These are phyloP conservation scores for Spinibarbus caldwelli DNA, from an alignment of 2,797 vertebrate genomes.

Conservation along the genomic window DNA sequence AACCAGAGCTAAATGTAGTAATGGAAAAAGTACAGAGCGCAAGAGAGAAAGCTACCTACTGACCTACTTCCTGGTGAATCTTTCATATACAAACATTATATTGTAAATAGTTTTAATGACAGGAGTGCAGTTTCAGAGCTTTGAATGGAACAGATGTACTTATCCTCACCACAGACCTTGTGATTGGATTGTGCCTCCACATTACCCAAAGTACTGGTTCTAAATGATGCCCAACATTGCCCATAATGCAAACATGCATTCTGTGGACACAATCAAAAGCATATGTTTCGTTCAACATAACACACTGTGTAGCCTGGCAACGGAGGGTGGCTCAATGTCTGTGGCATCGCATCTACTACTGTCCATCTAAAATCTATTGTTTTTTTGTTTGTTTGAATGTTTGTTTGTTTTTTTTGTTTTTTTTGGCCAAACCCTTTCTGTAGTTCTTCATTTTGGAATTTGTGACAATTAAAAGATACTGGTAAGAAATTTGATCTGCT, in stretches of 20 bases:
- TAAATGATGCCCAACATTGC: conserved; percentile 52
- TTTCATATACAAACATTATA: conserved; percentile 52
- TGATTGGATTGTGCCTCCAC: conserved; percentile 50
- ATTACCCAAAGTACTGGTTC: conserved; percentile 49
- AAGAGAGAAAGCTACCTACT: conserved; percentile 64
- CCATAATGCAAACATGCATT: conserved; percentile 44
- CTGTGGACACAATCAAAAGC: conserved; percentile 21
- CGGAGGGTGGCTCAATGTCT: not conserved
- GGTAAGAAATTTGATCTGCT: not conserved
- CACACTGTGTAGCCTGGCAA: not conserved
- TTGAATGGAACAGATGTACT: conserved; percentile 52
- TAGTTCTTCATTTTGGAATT: not conserved
- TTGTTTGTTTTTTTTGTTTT: not conserved
- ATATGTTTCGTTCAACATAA: not conserved
- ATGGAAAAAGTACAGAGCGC: conserved; percentile 10
- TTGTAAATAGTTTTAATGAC: conserved; percentile 57
- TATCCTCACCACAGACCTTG: conserved; percentile 42
- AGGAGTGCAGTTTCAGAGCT: conserved; percentile 47
- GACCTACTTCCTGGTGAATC: conserved; percentile 61
- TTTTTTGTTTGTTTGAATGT: not conserved
- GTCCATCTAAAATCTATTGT: not conserved
- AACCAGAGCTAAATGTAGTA: conserved; percentile 1
- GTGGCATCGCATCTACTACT: not conserved
- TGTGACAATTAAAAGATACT: not conserved
- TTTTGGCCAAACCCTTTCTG: not conserved